Conservation (phyloP, 2,113 vertebrate genomes). For the Calidris pugnax region DNA sequence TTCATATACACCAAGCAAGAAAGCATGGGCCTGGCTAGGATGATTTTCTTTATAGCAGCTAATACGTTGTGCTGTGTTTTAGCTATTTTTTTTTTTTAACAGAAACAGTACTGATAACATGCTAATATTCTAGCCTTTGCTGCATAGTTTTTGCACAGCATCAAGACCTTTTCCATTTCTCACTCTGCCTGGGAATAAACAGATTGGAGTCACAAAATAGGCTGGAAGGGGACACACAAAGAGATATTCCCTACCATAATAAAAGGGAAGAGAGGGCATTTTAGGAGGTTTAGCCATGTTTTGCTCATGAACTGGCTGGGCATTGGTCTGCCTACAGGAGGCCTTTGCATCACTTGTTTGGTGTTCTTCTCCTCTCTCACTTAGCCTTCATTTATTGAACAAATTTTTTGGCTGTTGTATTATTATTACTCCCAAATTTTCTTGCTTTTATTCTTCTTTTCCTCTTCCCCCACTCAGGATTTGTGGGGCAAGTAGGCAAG, state of each 20-base stretch:
- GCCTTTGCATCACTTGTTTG: not conserved
- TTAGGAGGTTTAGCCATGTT: not conserved
- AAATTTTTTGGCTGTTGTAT: not conserved
- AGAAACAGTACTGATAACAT: not conserved
- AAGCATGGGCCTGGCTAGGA: not conserved
- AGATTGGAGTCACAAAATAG: rapidly evolving
- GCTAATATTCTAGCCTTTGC: not conserved
- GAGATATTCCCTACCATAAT: not conserved
- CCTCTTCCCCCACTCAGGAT: not conserved
- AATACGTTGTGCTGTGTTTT: not conserved
- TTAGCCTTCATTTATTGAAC: not conserved
- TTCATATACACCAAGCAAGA: not conserved
- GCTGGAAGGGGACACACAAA: not conserved
- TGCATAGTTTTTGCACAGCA: not conserved
- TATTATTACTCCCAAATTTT: not conserved
- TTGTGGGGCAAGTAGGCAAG: not conserved
- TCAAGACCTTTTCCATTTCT: not conserved
- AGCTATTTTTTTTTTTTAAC: not conserved
- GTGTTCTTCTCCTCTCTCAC: not conserved
- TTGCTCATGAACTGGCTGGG: not conserved
- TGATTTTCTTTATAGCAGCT: not conserved
- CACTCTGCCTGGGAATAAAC: not conserved
- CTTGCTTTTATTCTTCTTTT: not conserved
- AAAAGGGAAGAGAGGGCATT: not conserved
- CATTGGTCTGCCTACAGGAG: not conserved